Percentiles rank a stretch among this genome's conserved stretches.
phyloP scores from a whole-genome alignment of 2,113 vertebrate species.

The Paracanthobrama guichenoti region DNA sequence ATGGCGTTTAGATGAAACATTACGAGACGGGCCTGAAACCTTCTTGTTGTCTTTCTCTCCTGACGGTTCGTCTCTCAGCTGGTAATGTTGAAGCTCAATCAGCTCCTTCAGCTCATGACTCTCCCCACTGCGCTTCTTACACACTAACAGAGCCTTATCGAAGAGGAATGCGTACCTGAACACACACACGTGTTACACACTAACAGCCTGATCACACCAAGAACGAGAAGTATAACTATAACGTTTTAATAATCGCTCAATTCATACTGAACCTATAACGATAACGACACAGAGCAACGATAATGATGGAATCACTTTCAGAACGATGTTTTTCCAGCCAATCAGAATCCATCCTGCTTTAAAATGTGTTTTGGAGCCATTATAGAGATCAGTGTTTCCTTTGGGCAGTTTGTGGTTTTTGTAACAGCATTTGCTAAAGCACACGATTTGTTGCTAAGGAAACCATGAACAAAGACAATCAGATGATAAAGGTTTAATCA shows the following conservation, averaged over 20 bases:
- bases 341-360: not conserved
- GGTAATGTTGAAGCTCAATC: slow-evolving; percentile 84
- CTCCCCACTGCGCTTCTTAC: slow-evolving; percentile 89
- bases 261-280: not conserved
- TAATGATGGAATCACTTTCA: not conserved
- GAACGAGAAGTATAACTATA: not conserved
- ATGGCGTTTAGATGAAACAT: too few relatives aligned
- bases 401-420: too few relatives aligned
- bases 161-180: slow-evolving; percentile 92
- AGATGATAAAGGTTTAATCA: too few relatives aligned
- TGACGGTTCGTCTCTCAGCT: slow-evolving; percentile 79
- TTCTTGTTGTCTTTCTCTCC: slow-evolving; percentile 87
- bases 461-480: too few relatives aligned
- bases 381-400: too few relatives aligned
- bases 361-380: not conserved
- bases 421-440: too few relatives aligned
- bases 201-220: not conserved
- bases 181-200: slow-evolving; percentile 5
- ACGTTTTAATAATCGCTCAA: not conserved
- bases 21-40: slow-evolving; percentile 65
- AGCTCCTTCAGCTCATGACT: slow-evolving; percentile 87
- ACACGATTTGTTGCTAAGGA: too few relatives aligned
- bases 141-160: slow-evolving; percentile 91
- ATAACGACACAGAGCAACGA: not conserved
- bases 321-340: not conserved